phyloP scores from a whole-genome alignment of 2,888 invertebrate genomes.

The Pasiphila rectangulata region DNA sequence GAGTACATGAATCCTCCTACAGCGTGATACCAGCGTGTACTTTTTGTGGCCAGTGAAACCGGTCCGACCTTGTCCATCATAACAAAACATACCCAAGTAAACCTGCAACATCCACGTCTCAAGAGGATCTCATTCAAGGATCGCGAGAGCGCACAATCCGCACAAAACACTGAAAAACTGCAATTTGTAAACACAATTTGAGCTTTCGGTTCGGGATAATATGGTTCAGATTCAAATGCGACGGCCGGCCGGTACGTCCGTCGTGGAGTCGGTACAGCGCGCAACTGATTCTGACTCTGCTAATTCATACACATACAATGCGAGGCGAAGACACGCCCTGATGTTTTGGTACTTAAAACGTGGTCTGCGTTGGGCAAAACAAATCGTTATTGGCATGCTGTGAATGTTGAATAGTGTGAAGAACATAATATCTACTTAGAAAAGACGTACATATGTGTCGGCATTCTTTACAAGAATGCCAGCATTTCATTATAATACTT shows the following conservation, averaged over 20 bases:
- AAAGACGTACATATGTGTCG: not conserved
- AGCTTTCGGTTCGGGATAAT: constrained; percentile 35
- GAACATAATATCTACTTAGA: no score
- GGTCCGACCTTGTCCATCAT: constrained; percentile 45
- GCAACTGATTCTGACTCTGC: constrained; percentile 31
- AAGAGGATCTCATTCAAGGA: constrained; percentile 25
- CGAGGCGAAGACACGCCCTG: constrained; percentile 56
- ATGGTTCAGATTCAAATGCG: constrained; percentile 18
- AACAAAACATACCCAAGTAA: constrained; percentile 34
- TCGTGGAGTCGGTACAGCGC: constrained; percentile 27
- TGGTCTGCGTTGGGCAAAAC: constrained; percentile 16
- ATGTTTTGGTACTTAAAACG: constrained; percentile 53
- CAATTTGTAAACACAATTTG: constrained; percentile 26
- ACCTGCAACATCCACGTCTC: constrained; percentile 30
- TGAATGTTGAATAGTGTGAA: not conserved
- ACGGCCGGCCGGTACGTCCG: constrained; percentile 33
- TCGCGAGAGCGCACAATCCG: constrained; percentile 21
- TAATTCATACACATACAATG: constrained; percentile 24
- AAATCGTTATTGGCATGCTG: constrained; percentile 6
- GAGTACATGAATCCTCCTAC: constrained; percentile 14
- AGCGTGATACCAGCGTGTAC: constrained; percentile 20
- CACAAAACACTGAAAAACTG: constrained; percentile 22
- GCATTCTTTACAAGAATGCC: not conserved
- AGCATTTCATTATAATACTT: no score
- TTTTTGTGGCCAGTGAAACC: constrained; percentile 36